A percentile compares a stretch with the other conserved stretches of the same genome.
Conservation (phyloP, 2,888 invertebrate genomes). For the Acanthococcus lagerstroemiae region DNA sequence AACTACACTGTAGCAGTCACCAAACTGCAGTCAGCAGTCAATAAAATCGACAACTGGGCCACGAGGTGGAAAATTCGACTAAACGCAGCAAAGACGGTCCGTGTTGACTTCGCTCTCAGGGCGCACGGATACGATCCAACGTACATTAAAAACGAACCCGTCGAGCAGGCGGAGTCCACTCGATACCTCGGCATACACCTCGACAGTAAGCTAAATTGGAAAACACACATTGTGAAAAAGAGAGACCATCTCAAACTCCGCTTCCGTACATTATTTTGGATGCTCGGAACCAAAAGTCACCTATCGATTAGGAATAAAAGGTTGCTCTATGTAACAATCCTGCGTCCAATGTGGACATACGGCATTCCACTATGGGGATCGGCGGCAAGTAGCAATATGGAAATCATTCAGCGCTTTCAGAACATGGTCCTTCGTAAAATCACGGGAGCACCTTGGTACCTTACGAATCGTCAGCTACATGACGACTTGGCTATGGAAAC, state of each 20-base stretch:
- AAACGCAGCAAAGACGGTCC: neutral
- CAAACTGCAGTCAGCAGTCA: neutral
- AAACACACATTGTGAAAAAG: neutral
- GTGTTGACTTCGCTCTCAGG: neutral
- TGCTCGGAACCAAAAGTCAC: slow-evolving; percentile 11
- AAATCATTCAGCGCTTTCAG: slow-evolving; percentile 9
- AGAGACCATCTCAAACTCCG: too few relatives aligned
- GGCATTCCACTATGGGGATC: slow-evolving; percentile 10
- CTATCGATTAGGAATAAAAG: slow-evolving; percentile 10
- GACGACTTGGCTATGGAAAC: slow-evolving; percentile 1
- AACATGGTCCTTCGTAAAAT: neutral
- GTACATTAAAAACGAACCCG: neutral
- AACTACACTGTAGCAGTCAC: neutral
- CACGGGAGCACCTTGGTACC: slow-evolving; percentile 9
- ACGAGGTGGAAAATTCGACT: neutral
- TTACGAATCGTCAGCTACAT: slow-evolving; percentile 6
- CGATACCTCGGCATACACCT: neutral
- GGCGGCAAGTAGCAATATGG: slow-evolving; percentile 1
- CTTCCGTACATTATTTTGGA: too few relatives aligned
- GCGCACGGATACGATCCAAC: neutral
- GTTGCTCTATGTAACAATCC: slow-evolving; percentile 6
- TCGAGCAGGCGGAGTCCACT: neutral
- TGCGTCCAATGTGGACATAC: slow-evolving; percentile 18
- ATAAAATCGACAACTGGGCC: too few relatives aligned
- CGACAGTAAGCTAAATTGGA: neutral